These are phyloP conservation scores for Temnothorax nylanderi DNA, from an alignment of 1,140 invertebrate genomes.

Conservation along the genomic window DNA sequence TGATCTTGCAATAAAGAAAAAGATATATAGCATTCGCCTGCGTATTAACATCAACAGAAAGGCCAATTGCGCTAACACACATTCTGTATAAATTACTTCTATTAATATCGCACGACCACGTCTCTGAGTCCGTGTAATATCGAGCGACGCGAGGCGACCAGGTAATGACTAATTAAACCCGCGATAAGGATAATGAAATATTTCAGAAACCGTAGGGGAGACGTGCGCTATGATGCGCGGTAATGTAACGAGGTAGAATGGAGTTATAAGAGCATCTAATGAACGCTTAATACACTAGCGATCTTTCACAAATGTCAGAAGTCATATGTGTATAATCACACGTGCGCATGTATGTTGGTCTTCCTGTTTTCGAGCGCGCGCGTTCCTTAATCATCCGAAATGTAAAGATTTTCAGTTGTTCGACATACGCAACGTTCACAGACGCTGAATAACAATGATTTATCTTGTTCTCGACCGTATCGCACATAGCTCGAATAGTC, in stretches of 20 bases:
- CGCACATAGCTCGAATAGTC: neutral
- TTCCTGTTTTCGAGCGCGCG: slow-evolving; percentile 32
- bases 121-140: neutral
- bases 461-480: neutral
- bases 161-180: slow-evolving; percentile 47
- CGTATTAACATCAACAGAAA: slow-evolving; percentile 9
- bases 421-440: neutral
- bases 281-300: slow-evolving; percentile 24
- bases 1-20: neutral
- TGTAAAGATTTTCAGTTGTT: neutral
- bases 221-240: slow-evolving; percentile 10
- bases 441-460: neutral
- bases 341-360: neutral
- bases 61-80: neutral
- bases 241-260: slow-evolving; percentile 45
- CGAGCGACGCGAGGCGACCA: neutral
- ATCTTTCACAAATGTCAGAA: slow-evolving; percentile 27
- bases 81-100: slow-evolving; percentile 29
- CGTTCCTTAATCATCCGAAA: neutral
- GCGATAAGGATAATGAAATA: slow-evolving; percentile 50
- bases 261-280: slow-evolving; percentile 43
- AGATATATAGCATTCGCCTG: neutral
- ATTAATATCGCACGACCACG: slow-evolving; percentile 4
- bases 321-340: slow-evolving; percentile 5
- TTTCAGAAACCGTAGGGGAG: slow-evolving; percentile 11